Evolutionary conservation across 2,113 vertebrate species (phyloP).

Genomic region (Myxocyprinus asiaticus): DNA sequence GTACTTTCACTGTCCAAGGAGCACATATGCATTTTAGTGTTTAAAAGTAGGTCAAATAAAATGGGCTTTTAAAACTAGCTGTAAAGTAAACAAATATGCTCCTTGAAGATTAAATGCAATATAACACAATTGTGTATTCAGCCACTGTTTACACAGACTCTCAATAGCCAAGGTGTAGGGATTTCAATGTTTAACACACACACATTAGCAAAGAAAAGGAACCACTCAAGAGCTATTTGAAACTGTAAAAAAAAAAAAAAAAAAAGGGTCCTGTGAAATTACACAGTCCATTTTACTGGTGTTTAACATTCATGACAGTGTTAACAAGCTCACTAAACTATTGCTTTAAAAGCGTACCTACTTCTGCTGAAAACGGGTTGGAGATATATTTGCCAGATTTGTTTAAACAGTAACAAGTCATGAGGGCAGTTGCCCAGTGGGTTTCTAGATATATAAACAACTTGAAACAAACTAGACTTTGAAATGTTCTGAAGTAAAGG

Average conservation of each 20-base stretch:
- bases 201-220: neutral
- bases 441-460: neutral
- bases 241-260: no score
- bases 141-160: constrained; percentile 17
- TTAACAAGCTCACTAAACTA: constrained; percentile 11
- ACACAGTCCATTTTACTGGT: constrained; percentile 16
- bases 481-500: neutral
- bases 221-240: neutral
- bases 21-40: neutral
- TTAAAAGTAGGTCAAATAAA: neutral
- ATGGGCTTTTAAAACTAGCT: no score
- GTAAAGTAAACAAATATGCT: neutral
- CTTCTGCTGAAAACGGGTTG: neutral
- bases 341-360: neutral
- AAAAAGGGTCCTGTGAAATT: neutral
- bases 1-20: neutral
- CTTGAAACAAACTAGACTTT: neutral
- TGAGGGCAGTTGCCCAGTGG: neutral
- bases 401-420: constrained; percentile 16
- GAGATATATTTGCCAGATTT: neutral
- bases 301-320: constrained; percentile 34
- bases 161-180: constrained; percentile 22
- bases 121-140: neutral
- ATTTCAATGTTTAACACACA: constrained; percentile 17
- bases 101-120: neutral